Percentiles rank a stretch among this genome's conserved stretches.
These are phyloP conservation scores for Bubalus kerabau DNA, from an alignment of 2,113 vertebrate species.

Conservation along the genomic window DNA sequence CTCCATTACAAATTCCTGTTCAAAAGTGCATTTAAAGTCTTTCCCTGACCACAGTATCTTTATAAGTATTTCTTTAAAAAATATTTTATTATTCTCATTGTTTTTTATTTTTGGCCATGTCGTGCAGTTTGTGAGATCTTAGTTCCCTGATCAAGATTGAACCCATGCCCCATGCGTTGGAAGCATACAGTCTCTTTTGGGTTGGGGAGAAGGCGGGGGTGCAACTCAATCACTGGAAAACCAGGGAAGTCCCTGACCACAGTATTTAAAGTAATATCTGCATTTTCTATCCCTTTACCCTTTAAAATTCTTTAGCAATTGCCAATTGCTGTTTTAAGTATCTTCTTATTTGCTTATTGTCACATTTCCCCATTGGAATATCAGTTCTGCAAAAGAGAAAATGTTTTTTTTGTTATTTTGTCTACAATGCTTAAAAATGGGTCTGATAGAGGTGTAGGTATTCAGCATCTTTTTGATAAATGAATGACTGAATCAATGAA, in stretches of 20 bases:
- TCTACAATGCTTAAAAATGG: not conserved
- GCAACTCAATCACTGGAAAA: not conserved
- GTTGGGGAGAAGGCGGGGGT: fast-evolving
- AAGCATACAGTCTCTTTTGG: not conserved
- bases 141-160: not conserved
- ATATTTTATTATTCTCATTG: not conserved
- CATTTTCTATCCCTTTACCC: not conserved
- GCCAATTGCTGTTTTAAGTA: not conserved
- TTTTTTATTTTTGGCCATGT: not conserved
- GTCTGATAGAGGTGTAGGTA: not conserved
- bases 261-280: not conserved
- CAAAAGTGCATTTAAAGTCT: not conserved
- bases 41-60: not conserved
- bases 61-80: not conserved
- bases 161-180: not conserved
- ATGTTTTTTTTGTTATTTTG: not conserved
- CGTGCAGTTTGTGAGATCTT: not conserved
- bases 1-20: not conserved
- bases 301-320: not conserved
- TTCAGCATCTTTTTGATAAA: not conserved
- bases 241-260: not conserved
- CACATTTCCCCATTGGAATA: not conserved
- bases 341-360: not conserved
- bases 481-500: not conserved
- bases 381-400: not conserved